phyloP scores from a whole-genome alignment of 2,113 vertebrate species.

The Macaca fascicularis region T2T-MFA8v1.1 NC_088380.1:185154001-185154500 shows the following conservation, averaged over 20 bases:
- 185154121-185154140: not conserved
- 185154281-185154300: not conserved
- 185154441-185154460: not conserved
- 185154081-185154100: not conserved
- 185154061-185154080: not conserved
- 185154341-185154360: not conserved
- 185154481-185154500: not conserved
- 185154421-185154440: not conserved
- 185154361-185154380: not conserved
- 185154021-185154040: not conserved
- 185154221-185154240: not conserved
- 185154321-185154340: not conserved
- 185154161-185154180: accelerated
- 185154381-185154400: not conserved
- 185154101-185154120: not conserved
- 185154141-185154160: accelerated
- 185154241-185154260: not conserved
- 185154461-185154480: not conserved
- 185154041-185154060: not conserved
- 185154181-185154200: not conserved
- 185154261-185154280: not conserved
- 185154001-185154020: not conserved
- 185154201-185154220: not conserved
- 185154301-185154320: not conserved
- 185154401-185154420: not conserved